Evolutionary conservation across 2,797 vertebrate species (phyloP).

Genomic region (Columba guinea): DNA sequence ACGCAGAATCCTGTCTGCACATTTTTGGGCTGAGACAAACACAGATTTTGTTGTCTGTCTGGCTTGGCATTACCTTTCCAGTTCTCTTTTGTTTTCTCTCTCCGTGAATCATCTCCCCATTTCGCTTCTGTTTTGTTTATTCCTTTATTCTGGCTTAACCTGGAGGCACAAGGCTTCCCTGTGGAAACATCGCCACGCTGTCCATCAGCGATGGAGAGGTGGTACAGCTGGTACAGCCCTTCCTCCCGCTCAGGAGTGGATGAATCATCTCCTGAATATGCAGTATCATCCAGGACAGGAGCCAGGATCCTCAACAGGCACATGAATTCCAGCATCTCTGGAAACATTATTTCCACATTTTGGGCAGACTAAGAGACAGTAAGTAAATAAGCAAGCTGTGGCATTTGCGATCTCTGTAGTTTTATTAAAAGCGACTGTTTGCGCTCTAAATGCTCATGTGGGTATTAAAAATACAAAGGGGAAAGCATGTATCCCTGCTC

Average conservation of each 20-base stretch:
- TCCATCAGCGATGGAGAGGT: slow-evolving; percentile 56
- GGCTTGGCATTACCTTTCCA: slow-evolving; percentile 19
- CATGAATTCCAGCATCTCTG: slow-evolving; percentile 61
- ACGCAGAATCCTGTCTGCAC: background rate
- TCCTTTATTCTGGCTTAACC: slow-evolving; percentile 58
- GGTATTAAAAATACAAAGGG: slow-evolving; percentile 20
- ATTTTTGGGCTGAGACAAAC: background rate
- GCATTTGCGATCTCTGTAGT: slow-evolving; percentile 48
- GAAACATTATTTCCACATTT: slow-evolving; percentile 68
- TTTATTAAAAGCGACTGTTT: slow-evolving; percentile 61
- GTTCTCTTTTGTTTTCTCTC: slow-evolving; percentile 23
- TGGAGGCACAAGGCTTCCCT: slow-evolving; percentile 55
- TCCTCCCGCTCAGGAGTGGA: slow-evolving; percentile 48
- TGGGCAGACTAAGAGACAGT: slow-evolving; percentile 54
- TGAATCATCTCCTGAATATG: slow-evolving; percentile 70
- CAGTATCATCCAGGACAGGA: slow-evolving; percentile 66
- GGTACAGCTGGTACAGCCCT: slow-evolving; percentile 66
- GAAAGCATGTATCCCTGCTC: background rate
- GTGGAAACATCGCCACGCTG: slow-evolving; percentile 39
- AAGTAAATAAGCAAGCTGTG: slow-evolving; percentile 66
- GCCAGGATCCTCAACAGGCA: slow-evolving; percentile 63
- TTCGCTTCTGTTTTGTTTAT: slow-evolving; percentile 31
- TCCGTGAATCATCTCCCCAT: background rate
- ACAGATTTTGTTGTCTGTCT: background rate
- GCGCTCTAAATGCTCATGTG: background rate